These are phyloP conservation scores for Pagetopsis macropterus DNA, from an alignment of 2,797 vertebrate genomes.

Conservation along the genomic window DNA sequence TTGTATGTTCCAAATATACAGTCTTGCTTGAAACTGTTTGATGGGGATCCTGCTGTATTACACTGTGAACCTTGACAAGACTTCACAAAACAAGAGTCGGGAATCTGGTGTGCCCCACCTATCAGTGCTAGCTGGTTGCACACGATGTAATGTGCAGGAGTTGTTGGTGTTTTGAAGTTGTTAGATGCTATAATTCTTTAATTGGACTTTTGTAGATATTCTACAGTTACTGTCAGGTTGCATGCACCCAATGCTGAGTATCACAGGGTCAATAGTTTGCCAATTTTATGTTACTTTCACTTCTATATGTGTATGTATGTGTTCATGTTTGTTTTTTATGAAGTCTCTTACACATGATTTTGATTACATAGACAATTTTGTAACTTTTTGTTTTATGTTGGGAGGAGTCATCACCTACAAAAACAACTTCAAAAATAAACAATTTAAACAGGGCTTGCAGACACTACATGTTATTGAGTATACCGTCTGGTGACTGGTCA, in stretches of 20 bases:
- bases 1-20: constrained; percentile 91
- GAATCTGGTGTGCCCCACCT: constrained; percentile 69
- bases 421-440: constrained; percentile 85
- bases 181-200: constrained; percentile 82
- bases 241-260: constrained; percentile 84
- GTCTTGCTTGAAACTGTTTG: constrained; percentile 87
- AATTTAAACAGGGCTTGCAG: constrained; percentile 82
- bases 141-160: constrained; percentile 80
- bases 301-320: constrained; percentile 82
- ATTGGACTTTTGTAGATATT: constrained; percentile 85
- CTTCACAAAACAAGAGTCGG: constrained; percentile 75
- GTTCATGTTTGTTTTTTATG: constrained; percentile 85
- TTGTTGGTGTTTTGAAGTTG: constrained; percentile 82
- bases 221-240: constrained; percentile 85
- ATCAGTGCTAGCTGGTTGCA: constrained; percentile 71
- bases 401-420: constrained; percentile 82
- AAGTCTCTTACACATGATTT: constrained; percentile 86
- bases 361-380: constrained; percentile 87
- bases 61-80: constrained; percentile 84
- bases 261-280: constrained; percentile 86
- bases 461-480: constrained; percentile 74
- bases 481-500: constrained; percentile 29
- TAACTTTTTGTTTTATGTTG: constrained; percentile 85
- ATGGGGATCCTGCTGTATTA: constrained; percentile 83
- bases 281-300: constrained; percentile 86